These are phyloP conservation scores for Drepana arcuata DNA, from an alignment of 1,140 invertebrate species.

Conservation along the genomic window DNA sequence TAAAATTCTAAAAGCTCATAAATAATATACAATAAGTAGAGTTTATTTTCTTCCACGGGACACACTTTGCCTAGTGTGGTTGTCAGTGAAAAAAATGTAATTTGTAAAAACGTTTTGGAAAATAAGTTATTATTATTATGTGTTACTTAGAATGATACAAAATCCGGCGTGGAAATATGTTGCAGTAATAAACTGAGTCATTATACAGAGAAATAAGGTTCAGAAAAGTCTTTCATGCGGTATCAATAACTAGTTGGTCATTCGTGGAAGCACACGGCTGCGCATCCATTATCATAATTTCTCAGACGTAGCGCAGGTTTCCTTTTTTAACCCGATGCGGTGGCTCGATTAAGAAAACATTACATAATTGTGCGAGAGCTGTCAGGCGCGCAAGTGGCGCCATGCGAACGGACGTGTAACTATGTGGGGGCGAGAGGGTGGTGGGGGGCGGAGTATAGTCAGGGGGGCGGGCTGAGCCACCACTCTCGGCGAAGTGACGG, in stretches of 20 bases:
- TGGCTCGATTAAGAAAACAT: slow-evolving; percentile 67
- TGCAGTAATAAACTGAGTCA: too few relatives aligned
- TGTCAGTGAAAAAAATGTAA: too few relatives aligned
- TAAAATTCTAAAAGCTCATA: not conserved
- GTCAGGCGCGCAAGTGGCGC: slow-evolving; percentile 57
- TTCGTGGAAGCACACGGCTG: slow-evolving; percentile 9
- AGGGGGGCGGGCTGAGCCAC: slow-evolving; percentile 45
- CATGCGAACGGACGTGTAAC: slow-evolving; percentile 57
- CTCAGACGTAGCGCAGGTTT: slow-evolving; percentile 18
- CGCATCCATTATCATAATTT: slow-evolving; percentile 20
- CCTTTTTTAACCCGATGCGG: slow-evolving; percentile 41
- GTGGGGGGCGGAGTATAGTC: slow-evolving; percentile 30
- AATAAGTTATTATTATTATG: too few relatives aligned
- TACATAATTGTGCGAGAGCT: slow-evolving; percentile 65
- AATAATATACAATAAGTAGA: too few relatives aligned
- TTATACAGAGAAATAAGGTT: too few relatives aligned
- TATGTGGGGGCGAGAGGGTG: slow-evolving; percentile 48
- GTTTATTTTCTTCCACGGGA: too few relatives aligned
- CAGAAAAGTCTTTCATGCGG: too few relatives aligned
- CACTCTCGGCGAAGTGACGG: slow-evolving; percentile 48
- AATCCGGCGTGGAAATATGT: not conserved
- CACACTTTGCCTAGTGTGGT: too few relatives aligned
- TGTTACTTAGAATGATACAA: not conserved
- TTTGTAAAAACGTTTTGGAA: too few relatives aligned
- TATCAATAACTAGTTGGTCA: slow-evolving; percentile 9